Evolutionary conservation across 2,888 invertebrate genomes (phyloP).

Genomic region (Anarsia innoxiella): DNA sequence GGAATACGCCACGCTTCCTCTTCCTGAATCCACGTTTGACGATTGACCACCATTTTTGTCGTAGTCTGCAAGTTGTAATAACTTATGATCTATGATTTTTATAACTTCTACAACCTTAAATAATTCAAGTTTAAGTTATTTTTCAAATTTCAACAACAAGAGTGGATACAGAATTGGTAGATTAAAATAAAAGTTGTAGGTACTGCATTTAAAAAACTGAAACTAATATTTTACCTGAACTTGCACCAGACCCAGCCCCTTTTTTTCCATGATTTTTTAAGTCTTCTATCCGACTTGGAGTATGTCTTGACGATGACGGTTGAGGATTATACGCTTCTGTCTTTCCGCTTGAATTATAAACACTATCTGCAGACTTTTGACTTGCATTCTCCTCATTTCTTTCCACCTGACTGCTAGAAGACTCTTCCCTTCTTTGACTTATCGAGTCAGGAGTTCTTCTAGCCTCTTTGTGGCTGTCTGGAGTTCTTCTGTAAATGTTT

Average conservation of each 20-base stretch:
- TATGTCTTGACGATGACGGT: slow-evolving; percentile 64
- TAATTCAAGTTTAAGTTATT: too few relatives aligned
- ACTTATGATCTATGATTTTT: too few relatives aligned
- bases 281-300: slow-evolving; percentile 67
- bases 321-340: slow-evolving; percentile 56
- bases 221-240: slow-evolving; percentile 59
- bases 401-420: slow-evolving; percentile 37
- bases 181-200: too few relatives aligned
- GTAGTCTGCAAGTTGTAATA: slow-evolving; percentile 79
- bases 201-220: too few relatives aligned
- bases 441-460: slow-evolving; percentile 54
- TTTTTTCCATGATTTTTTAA: slow-evolving; percentile 63
- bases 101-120: too few relatives aligned
- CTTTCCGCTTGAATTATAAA: slow-evolving; percentile 73
- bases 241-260: slow-evolving; percentile 76
- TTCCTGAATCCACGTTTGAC: slow-evolving; percentile 85
- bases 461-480: slow-evolving; percentile 41
- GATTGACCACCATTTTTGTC: slow-evolving; percentile 84
- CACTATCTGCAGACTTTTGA: slow-evolving; percentile 72
- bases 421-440: slow-evolving; percentile 50
- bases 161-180: too few relatives aligned
- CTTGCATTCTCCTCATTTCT: slow-evolving; percentile 61
- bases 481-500: slow-evolving; percentile 51
- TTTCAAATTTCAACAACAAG: too few relatives aligned
- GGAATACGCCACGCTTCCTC: slow-evolving; percentile 87